Evolutionary conservation across 2,113 vertebrate genomes (phyloP), one percentile per base, ranked within the genome.

Genomic region (Cricetomys ansorgei): DNA sequence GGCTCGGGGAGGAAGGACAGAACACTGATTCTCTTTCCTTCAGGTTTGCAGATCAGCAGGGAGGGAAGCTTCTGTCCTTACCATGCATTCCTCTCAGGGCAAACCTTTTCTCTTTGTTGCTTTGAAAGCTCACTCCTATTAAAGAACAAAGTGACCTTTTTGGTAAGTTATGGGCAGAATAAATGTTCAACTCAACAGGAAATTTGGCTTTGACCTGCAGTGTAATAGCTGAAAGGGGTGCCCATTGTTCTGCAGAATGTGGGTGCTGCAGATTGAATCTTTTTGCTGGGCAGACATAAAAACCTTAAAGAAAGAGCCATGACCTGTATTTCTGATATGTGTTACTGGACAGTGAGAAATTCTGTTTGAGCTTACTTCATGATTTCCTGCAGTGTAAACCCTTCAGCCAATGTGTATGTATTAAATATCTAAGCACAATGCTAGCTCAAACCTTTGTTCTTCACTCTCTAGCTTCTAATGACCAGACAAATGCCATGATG

Each of bases 201-300:
- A 7, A 8, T 2, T 7, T 7, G 9, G n/a, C 81, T 95, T 67
- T 65, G 31, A 65, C 29, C 92, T 40, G 59, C 55, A 0, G 1
- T 0, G 8, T 10, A 8, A 29, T 40, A 45, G 64, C 0, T 0
- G 4, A 10, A 1, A 19, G n/a, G 55, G 57, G 37, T 0, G 0
- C 12, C 50, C 53, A 83, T 43, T 25, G 19, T 80, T 0, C 34
- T 70, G 95, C n/a, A 64, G 83, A 94, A 27, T 0, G 2, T 1
- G n/a, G 37, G 12, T 43, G 40, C 23, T 7, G 43, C 77, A 67
- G 2, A 50, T 11, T 0, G 89, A 67, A 88, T 40, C 76, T 17
- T 4, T 31, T 91, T 25, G 2, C 9, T 6, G 11, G 5, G 3
- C 0, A 1, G 1, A 88, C 15, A 34, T 27, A 17, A 62, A 67